Evolutionary conservation across 2,888 invertebrate species (phyloP), one percentile per base, ranked within the genome.

Genomic region (Tridacna crocea): DNA sequence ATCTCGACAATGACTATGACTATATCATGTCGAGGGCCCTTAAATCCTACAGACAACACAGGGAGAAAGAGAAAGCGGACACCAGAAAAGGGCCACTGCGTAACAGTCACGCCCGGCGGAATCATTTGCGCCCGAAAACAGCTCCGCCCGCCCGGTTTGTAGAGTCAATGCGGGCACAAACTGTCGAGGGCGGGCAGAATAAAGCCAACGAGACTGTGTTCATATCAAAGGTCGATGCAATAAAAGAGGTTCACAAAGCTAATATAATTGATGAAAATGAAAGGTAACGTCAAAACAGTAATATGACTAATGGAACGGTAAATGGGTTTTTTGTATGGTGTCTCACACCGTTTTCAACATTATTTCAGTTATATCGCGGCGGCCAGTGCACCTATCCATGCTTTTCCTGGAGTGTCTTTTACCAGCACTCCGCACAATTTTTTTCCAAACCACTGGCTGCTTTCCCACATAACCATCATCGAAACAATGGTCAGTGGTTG

Each of bases 11-110:
- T 60, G 91, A 91, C 51, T 89, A 91, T 70, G 88, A 89, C 58
- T 89, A 89, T 72, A 91, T 91, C 61, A 91, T 91, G 90, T 87
- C 87, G 22, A 88, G 88, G 78, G 91, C 91, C 12, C 75, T 91
- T n/a, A 82, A 77, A 68, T 90, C 91, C 4, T 90, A 91, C 78
- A 82, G 78, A 70, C 87, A 85, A 17, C 89, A 91, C 68, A 63
- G 89, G 17, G 89, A 88, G 19, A 85, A 87, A 58, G 90, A 91
- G 65, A 84, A 84, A 70, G 85, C 87, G 0, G 88, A 88, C 19
- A 82, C 80, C 10, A 75, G 88, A 27, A 86, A 85, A 68, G 81
- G 79, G 24, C 87, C 86, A 66, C 73, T 88, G 17, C 80, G 80
- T 27, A 87, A 83, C 47, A 80, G 80, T 19, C 77, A 85, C 55